Conservation (phyloP, 2,113 vertebrate genomes). For the Ailuropoda melanoleuca region DNA sequence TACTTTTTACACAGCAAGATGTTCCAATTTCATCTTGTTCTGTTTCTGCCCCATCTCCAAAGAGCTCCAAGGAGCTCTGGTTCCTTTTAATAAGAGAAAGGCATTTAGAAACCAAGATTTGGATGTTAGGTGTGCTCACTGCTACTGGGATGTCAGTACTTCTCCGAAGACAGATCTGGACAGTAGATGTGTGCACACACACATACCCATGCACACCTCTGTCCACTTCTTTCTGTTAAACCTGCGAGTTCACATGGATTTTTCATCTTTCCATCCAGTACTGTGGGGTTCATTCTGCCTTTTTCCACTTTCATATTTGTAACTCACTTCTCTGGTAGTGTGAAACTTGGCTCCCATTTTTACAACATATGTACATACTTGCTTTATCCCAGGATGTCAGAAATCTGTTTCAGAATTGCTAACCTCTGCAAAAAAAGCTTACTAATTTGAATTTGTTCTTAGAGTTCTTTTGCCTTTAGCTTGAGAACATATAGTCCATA, state of each 20-base stretch:
- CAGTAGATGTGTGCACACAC: fast-evolving
- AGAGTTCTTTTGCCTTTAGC: not conserved
- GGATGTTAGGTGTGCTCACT: not conserved
- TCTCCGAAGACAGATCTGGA: not conserved
- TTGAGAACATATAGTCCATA: not conserved
- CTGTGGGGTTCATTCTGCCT: not conserved
- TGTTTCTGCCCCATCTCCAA: not conserved
- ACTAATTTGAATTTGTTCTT: not conserved
- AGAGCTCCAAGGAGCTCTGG: not conserved
- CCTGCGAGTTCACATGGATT: fast-evolving
- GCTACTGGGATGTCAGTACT: not conserved
- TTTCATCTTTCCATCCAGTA: not conserved
- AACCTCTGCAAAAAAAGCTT: not conserved
- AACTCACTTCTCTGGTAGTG: not conserved
- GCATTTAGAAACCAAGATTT: not conserved
- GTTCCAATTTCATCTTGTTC: not conserved
- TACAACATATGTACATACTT: not conserved
- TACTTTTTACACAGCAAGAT: not conserved
- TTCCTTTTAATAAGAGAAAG: not conserved
- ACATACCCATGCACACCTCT: fast-evolving
- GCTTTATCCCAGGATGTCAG: not conserved
- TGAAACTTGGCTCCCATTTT: not conserved
- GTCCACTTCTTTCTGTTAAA: fast-evolving
- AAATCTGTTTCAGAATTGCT: not conserved
- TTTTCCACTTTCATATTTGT: not conserved